Base-by-base conservation (phyloP, 2,113 vertebrate genomes). In the Struthio camelus region DNA sequence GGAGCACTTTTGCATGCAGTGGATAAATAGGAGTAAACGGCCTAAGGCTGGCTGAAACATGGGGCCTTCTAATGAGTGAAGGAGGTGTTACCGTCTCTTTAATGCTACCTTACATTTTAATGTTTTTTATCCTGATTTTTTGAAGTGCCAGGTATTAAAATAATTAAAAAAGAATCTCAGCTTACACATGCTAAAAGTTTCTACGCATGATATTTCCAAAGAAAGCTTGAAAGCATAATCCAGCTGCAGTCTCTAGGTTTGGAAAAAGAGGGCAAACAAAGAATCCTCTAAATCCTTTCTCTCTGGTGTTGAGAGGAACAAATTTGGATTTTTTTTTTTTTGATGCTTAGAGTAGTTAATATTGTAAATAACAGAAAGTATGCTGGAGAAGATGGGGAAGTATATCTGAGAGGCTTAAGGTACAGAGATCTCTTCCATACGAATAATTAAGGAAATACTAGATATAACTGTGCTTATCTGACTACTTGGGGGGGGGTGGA, bases 101-200 rank as follows among this genome's bases (percentile, higher is more conserved):
- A 36, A 1, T 30, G 69, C 8, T 81, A 4, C 3, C 2, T 38
- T 14, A 10, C 5, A 2, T 12, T 59, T 42, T 32, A 46, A 4
- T 12, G 22, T 1, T 2, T 0, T 0, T 5, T n/a, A 12, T 20
- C 5, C 40, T 69, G 34, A 38, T 50, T 8, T 62, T 70, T 30
- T 16, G 23, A 62, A 80, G 28, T 17, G 17, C 7, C 20, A 12
- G 23, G 4, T 59, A 14, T 38, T 42, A 65, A 70, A 28, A 19
- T 61, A 75, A 65, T 10, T 62, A 19, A 40, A 17, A 24, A 62
- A 65, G 2, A 30, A n/a, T 20, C 59, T 93, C 17, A 67, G 23
- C 10, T 48, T 89, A 30, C n/a, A 10, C 17, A 18, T 44, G 42
- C 28, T 27, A 70, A 38, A 28, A 32, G 1, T 36, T 67, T 80